A percentile compares a stretch with the other conserved stretches of the same genome.
Evolutionary conservation across 2,888 invertebrate species (phyloP).

Genomic region (Andrena marginata): DNA sequence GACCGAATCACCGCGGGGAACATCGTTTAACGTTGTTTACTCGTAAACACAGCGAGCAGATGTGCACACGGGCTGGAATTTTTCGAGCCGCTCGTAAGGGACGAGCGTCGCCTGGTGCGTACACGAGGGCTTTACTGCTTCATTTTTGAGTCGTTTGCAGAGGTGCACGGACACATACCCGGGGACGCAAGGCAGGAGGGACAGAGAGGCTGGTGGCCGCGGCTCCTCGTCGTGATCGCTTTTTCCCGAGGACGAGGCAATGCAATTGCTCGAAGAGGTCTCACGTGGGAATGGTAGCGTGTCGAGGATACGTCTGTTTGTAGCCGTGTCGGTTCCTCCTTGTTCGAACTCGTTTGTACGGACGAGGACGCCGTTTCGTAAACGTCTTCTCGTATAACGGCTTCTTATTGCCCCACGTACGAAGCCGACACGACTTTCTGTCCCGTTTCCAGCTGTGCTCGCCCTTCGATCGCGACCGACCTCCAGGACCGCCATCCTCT

Average conservation of each 20-base stretch:
- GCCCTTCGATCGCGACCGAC: constrained; percentile 39
- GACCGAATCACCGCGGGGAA: constrained; percentile 45
- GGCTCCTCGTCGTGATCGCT: constrained; percentile 45
- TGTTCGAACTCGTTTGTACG: constrained; percentile 56
- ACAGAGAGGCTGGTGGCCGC: not conserved
- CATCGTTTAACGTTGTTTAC: constrained; percentile 52
- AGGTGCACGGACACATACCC: not conserved
- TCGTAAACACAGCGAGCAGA: constrained; percentile 42
- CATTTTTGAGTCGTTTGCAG: constrained; percentile 21
- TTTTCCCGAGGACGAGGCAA: constrained; percentile 50
- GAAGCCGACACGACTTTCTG: constrained; percentile 61
- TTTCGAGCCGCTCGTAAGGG: constrained; percentile 18
- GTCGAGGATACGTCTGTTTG: constrained; percentile 44
- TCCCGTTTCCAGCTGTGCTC: constrained; percentile 45
- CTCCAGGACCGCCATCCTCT: constrained; percentile 13
- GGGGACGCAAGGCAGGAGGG: not conserved
- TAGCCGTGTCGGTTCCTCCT: constrained; percentile 38
- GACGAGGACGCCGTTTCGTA: constrained; percentile 61
- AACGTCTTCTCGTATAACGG: constrained; percentile 71
- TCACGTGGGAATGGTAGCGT: constrained; percentile 57
- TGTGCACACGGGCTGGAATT: constrained; percentile 25
- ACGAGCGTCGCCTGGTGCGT: constrained; percentile 20
- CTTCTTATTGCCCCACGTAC: constrained; percentile 71
- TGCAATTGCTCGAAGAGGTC: constrained; percentile 69
- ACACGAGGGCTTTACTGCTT: constrained; percentile 29